Conservation (phyloP, 2,113 vertebrate genomes). For the Taxidea taxus region DNA sequence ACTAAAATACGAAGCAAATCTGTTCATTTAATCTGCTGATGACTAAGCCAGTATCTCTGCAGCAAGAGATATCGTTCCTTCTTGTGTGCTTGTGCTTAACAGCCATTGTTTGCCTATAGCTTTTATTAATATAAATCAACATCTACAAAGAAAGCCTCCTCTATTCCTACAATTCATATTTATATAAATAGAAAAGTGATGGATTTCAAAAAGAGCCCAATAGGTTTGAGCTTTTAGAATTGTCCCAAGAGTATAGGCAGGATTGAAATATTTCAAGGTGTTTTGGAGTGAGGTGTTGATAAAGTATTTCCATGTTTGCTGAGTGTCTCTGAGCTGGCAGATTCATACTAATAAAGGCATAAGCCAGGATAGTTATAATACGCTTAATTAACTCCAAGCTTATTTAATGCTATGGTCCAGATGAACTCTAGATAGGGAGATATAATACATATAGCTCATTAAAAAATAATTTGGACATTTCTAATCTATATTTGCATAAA, state of each 20-base stretch:
- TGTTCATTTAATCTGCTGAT: conserved; percentile 57
- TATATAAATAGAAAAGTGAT: conserved; percentile 60
- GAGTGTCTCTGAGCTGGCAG: conserved; percentile 50
- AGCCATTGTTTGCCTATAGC: conserved; percentile 50
- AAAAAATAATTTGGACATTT: conserved; percentile 75
- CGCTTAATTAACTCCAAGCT: conserved; percentile 74
- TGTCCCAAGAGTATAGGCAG: not conserved
- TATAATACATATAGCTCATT: conserved; percentile 76
- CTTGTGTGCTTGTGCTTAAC: not conserved
- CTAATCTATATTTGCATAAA: conserved; percentile 75
- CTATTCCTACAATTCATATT: conserved; percentile 60
- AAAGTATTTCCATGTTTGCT: conserved; percentile 58
- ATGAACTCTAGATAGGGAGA: conserved; percentile 72
- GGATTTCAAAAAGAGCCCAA: conserved; percentile 54
- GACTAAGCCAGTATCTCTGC: conserved; percentile 38
- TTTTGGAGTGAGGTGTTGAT: conserved; percentile 49
- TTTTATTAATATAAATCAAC: conserved; percentile 63
- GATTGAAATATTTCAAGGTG: conserved; percentile 67
- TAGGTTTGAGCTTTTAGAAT: conserved; percentile 56
- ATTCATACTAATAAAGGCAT: conserved; percentile 60
- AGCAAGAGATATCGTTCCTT: conserved; percentile 58
- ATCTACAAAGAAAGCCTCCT: conserved; percentile 43
- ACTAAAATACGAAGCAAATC: conserved; percentile 48
- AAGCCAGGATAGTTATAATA: conserved; percentile 66
- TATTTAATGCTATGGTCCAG: conserved; percentile 73